Evolutionary conservation across 2,888 invertebrate species (phyloP), one percentile per base, ranked within the genome.

Genomic region (Zootermopsis nevadensis): DNA sequence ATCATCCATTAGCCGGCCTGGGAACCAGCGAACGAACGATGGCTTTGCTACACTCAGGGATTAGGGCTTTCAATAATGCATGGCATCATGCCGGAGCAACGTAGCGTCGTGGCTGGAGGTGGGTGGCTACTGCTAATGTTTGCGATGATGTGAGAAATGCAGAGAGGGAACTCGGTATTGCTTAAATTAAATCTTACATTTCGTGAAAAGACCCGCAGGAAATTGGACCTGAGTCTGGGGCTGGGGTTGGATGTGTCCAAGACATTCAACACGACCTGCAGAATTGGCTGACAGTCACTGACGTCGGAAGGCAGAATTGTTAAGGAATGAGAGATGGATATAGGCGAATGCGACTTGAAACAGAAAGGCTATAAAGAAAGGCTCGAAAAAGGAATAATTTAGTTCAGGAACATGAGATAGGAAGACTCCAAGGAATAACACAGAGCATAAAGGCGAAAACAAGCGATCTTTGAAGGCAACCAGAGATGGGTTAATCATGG

Each of bases 51-150:
- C 42, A n/a, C 53, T 66, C 48, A 69, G 79, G 82, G 82, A 82
- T 82, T 82, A 82, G 82, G 53, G 79, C 82, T 77, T 82, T 82
- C 82, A 82, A 82, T 82, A 82, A 82, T 82, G 82, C 82, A 82
- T 82, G 82, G 82, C 79, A 77, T 82, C 82, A 82, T 79, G 79
- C 66, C 79, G n/a, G 79, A n/a, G 24, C 77, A 33, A 7, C 30
- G 38, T 77, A 48, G 48, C 77, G 42, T 38, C 77, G 48, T 48
- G 15, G 48, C 30, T 2, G 22, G 48, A 48, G 42, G 27, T n/a
- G 77, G 42, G n/a, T 27, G 35, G 27, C 31, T 31, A 27, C 35
- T 27, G 79, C 66, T 66, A 66, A 79, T 79, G 79, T 53, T 79
- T 66, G 66, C 66, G 55, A 79, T 79, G 66, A 79, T 79, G 79